Percentiles rank a stretch among this genome's conserved stretches.
phyloP scores from a whole-genome alignment of 2,797 vertebrate genomes.

The Coracias cyanogaster region DNA sequence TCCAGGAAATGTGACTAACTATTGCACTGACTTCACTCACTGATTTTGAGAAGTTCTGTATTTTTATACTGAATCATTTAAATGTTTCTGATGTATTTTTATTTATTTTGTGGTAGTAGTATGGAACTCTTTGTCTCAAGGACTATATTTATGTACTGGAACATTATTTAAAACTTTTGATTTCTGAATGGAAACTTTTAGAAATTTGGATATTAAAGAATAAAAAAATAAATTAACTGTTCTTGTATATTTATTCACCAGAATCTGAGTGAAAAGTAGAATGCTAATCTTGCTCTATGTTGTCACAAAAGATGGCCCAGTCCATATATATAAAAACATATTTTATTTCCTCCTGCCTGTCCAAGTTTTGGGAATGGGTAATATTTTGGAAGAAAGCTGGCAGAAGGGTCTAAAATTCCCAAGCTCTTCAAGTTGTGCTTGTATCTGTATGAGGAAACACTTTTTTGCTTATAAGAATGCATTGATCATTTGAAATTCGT shows the following conservation, averaged over 20 bases:
- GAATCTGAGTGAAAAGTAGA: background rate
- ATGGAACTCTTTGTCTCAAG: background rate
- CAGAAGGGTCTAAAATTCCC: background rate
- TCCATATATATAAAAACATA: background rate
- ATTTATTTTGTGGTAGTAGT: slow-evolving; percentile 50
- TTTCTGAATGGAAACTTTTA: background rate
- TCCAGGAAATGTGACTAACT: background rate
- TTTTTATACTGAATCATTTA: background rate
- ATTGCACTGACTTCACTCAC: slow-evolving; percentile 21
- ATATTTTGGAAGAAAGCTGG: background rate
- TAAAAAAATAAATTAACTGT: background rate
- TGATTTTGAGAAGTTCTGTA: background rate
- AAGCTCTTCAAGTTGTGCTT: background rate
- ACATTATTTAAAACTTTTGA: slow-evolving; percentile 18
- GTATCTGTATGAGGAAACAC: background rate
- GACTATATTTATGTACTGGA: slow-evolving; percentile 36
- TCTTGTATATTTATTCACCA: background rate
- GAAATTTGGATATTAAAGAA: background rate
- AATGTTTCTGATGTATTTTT: background rate
- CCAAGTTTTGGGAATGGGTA: background rate
- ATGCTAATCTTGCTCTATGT: background rate
- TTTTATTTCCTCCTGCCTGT: background rate
- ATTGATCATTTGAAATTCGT: background rate
- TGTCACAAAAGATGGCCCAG: background rate
- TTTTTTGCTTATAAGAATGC: background rate